Evolutionary conservation across 1,140 invertebrate species (phyloP), one percentile per base, ranked within the genome.

Genomic region (Contarinia nasturtii): DNA sequence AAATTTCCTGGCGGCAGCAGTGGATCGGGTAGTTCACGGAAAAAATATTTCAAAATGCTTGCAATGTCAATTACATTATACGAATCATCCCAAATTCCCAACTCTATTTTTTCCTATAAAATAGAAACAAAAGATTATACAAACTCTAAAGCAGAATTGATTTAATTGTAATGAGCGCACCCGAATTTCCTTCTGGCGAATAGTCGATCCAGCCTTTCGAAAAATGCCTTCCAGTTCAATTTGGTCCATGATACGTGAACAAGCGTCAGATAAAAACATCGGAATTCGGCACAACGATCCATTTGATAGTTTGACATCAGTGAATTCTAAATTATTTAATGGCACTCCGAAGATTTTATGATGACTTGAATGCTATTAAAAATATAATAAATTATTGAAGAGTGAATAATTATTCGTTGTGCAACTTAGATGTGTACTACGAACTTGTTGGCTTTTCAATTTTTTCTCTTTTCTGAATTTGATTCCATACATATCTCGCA

Each of bases 61-160:
- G 86, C 82, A 10, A 88, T 75, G 68, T 91, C 86, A 53, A 85
- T 76, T 1, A 81, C 75, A 60, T 85, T 75, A 56, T 77, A 70
- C 2, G 76, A 72, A 18, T 76, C 71, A 20, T 72, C 71, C 21
- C 62, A 65, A 21, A 70, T 72, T 17, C 79, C 81, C 46, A 65
- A 71, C 56, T 84, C 77, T n/a, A 85, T 54, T 34, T 69, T 63
- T 49, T 67, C 60, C 75, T 76, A 51, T 50, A 68, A 68, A 48
- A 45, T 48, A 44, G 33, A 50, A 48, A 46, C 48, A 50, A 51
- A 37, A 49, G n/a, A 36, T 34, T 48, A 54, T 40, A 5, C 3
- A n/a, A 40, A 15, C 37, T 40, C 37, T 12, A 40, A 7, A 40
- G 14, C 12, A 5, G 36, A n/a, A n/a, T 14, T 5, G 36, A 38